A percentile compares a stretch with the other conserved stretches of the same genome.
Conservation (phyloP, 2,888 invertebrate genomes). For the Pachliopta kotzebuea region DNA sequence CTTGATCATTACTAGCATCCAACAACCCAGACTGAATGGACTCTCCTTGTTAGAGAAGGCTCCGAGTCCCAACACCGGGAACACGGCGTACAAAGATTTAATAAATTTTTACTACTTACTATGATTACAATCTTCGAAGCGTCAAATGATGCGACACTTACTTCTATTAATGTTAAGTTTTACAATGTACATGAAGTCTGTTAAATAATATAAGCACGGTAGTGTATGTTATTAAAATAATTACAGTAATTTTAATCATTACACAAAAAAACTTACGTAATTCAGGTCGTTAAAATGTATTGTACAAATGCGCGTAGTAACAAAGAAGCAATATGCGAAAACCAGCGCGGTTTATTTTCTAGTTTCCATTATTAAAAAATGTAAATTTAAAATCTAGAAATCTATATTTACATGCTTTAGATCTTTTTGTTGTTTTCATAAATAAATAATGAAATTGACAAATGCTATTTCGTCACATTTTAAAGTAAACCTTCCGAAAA, state of each 20-base stretch:
- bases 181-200: too few relatives aligned
- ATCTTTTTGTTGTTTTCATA: neutral
- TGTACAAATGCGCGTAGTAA: conserved; percentile 1
- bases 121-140: too few relatives aligned
- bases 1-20: too few relatives aligned
- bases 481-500: too few relatives aligned
- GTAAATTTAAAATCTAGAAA: conserved; percentile 6
- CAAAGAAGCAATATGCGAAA: neutral
- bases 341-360: too few relatives aligned
- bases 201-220: neutral
- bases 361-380: conserved; percentile 6
- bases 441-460: conserved; percentile 6
- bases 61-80: too few relatives aligned
- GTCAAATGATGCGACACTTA: too few relatives aligned
- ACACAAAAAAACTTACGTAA: conserved; percentile 8
- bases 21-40: too few relatives aligned
- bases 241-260: conserved; percentile 3
- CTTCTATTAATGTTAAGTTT: too few relatives aligned
- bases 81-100: too few relatives aligned
- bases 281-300: conserved; percentile 21
- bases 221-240: conserved; percentile 1
- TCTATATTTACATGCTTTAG: neutral
- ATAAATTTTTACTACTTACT: too few relatives aligned
- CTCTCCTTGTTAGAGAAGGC: too few relatives aligned
- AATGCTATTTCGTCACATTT: neutral